Conservation (phyloP, 2,113 vertebrate genomes). For the Bujurquina vittata region DNA sequence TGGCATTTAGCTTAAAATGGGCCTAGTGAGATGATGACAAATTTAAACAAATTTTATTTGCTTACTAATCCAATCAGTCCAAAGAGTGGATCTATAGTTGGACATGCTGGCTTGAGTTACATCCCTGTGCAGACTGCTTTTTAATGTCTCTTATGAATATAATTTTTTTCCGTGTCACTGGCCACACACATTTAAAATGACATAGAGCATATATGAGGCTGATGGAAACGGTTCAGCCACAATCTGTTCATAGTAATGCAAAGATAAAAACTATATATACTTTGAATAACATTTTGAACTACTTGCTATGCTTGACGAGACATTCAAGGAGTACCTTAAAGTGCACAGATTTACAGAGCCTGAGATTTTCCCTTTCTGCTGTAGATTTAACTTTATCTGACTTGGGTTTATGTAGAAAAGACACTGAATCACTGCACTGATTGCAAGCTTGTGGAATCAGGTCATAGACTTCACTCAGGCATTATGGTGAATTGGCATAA, state of each 20-base stretch:
- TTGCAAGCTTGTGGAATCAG: not conserved
- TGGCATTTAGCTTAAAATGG: conserved; percentile 4
- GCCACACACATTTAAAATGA: not conserved
- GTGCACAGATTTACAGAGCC: too few species aligned
- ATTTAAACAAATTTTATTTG: conserved; percentile 25
- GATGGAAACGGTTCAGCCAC: not conserved
- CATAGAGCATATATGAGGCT: not conserved
- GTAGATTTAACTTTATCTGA: not conserved
- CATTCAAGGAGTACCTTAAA: not conserved
- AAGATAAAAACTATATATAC: not conserved
- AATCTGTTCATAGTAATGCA: not conserved
- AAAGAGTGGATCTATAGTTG: conserved; percentile 63
- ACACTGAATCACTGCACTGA: not conserved
- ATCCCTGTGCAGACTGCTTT: conserved; percentile 35
- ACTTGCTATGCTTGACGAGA: not conserved
- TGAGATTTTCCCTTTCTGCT: too few species aligned
- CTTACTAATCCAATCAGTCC: conserved; percentile 18
- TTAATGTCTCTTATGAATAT: conserved; percentile 55
- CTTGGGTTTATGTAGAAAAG: not conserved
- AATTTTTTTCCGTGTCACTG: conserved; percentile 13
- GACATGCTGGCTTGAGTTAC: conserved; percentile 56
- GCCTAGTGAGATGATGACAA: conserved; percentile 21
- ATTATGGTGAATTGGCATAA: not conserved
- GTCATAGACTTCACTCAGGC: not conserved
- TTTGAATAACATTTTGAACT: not conserved